Base-by-base conservation (phyloP, 1,140 invertebrate species). In the Coenobita brevimanus region DNA sequence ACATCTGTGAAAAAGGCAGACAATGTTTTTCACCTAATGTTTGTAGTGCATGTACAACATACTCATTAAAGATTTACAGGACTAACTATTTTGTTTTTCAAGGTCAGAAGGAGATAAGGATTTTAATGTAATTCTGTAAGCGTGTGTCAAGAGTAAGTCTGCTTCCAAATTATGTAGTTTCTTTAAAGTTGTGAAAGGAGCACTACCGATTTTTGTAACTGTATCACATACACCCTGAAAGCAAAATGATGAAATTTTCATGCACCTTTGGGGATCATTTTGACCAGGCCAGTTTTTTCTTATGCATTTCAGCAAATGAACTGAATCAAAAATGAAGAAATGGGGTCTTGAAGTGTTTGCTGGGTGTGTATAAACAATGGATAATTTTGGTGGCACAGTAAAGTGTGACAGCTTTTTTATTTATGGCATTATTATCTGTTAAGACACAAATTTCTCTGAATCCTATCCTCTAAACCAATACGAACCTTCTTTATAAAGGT, bases 1-100 rank as follows among this genome's bases (percentile, higher is more conserved):
- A 69, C 46, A n/a, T 1, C 24, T 24, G n/a, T 46, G 24, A 81
- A 27, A 80, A 57, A 21, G 41, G 73, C 36, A 73, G 73, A 43
- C 0, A 80, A 30, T 84, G 17, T 50, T 88, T 67, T 71, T 80
- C 41, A 36, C 76, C 75, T 0, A 90, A n/a, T 2, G 46, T 30
- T 57, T 67, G 21, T 30, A 88, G n/a, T 38, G 64, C 89, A 78
- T 85, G 30, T 36, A 46, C 71, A 8, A 89, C n/a, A n/a, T 38
- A 86, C n/a, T n/a, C n/a, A n/a, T n/a, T n/a, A 71, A 91, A 86
- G 69, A 91, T 46, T 46, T 91, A 57, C 2, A 86, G 33, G 0
- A 78, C 86, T 67, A 86, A 60, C 8, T 91, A 73, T 91, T 90
- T 73, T 91, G 90, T 27, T 83, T 50, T 67, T 90, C 89, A 71